Conservation (phyloP, 2,888 invertebrate genomes). For the Macaria notata region DNA sequence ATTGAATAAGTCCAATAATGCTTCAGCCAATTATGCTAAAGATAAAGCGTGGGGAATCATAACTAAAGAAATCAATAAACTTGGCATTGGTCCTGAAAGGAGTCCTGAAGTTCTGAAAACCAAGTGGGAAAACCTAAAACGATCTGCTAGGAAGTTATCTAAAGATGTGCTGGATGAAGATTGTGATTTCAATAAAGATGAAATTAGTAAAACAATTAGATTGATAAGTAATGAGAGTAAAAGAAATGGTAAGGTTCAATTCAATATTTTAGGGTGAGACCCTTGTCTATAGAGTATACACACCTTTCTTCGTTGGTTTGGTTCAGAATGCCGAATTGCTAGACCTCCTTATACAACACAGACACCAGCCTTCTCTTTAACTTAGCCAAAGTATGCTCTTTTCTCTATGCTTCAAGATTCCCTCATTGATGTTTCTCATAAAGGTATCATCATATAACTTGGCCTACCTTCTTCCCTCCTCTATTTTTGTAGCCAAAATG, state of each 20-base stretch:
- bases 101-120: constrained; percentile 54
- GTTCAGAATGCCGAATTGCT: too few species aligned
- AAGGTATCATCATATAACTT: too few species aligned
- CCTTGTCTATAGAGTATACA: too few species aligned
- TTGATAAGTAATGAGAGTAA: constrained; percentile 25
- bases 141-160: constrained; percentile 48
- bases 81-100: constrained; percentile 49
- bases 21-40: constrained; percentile 54
- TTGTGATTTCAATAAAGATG: constrained; percentile 43
- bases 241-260: neutral
- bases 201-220: constrained; percentile 45
- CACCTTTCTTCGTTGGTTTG: too few species aligned
- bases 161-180: constrained; percentile 53
- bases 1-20: constrained; percentile 58
- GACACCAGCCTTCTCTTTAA: too few species aligned
- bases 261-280: too few species aligned
- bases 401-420: too few species aligned
- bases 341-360: too few species aligned
- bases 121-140: constrained; percentile 71
- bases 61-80: constrained; percentile 55
- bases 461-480: neutral
- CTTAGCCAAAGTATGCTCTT: too few species aligned
- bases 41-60: constrained; percentile 63
- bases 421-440: too few species aligned
- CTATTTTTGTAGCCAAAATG: too few species aligned